These are phyloP conservation scores for Lasioglossum baleicum DNA, from an alignment of 1,140 invertebrate species.

Conservation along the genomic window DNA sequence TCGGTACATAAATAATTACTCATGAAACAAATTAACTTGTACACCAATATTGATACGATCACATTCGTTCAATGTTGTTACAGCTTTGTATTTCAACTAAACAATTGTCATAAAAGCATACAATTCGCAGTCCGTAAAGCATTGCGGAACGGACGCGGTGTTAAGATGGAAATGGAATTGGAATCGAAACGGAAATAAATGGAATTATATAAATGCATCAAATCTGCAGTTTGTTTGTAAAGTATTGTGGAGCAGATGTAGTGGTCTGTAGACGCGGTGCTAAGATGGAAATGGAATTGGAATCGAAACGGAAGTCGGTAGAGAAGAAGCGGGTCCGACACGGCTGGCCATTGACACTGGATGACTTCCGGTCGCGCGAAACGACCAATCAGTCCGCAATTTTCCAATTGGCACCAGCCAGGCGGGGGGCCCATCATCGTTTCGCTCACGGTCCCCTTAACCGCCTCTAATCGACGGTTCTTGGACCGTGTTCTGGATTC, in stretches of 20 bases:
- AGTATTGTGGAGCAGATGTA: too few relatives aligned
- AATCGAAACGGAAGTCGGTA: constrained; percentile 4
- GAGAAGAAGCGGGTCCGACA: constrained; percentile 10
- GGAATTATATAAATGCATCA: not conserved
- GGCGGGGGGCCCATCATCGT: constrained; percentile 10
- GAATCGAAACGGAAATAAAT: constrained; percentile 2
- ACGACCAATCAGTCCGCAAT: constrained; percentile 52
- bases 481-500: constrained; percentile 6
- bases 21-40: too few relatives aligned
- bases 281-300: not conserved
- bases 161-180: not conserved
- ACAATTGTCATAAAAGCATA: too few relatives aligned
- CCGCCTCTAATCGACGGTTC: constrained; percentile 38
- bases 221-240: too few relatives aligned
- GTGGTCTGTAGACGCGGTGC: too few relatives aligned
- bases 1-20: too few relatives aligned
- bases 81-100: too few relatives aligned
- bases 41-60: too few relatives aligned
- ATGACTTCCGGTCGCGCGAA: constrained; percentile 48
- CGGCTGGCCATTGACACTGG: constrained; percentile 49
- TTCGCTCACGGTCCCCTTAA: constrained; percentile 24
- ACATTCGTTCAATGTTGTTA: too few relatives aligned
- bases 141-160: too few relatives aligned
- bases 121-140: too few relatives aligned
- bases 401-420: constrained; percentile 51